Conservation (phyloP, 2,888 invertebrate species). For the Eupsilia transversa region DNA sequence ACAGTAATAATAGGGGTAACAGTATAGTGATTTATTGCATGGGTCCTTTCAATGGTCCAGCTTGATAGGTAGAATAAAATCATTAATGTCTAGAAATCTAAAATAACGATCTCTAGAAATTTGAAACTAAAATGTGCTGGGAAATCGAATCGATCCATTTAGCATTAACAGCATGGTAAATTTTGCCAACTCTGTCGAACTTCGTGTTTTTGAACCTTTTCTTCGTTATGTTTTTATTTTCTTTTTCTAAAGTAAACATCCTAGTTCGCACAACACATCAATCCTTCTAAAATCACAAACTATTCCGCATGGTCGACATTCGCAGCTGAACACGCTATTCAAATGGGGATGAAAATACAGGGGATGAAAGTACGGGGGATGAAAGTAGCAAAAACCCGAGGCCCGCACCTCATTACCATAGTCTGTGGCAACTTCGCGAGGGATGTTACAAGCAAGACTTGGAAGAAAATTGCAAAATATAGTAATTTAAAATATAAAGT, state of each 20-base stretch:
- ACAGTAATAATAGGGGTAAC: background rate
- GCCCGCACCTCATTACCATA: conserved; percentile 82
- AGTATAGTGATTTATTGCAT: background rate
- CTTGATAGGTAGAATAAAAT: background rate
- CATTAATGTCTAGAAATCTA: background rate
- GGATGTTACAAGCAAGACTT: conserved; percentile 69
- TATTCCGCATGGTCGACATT: conserved; percentile 69
- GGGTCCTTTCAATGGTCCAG: background rate
- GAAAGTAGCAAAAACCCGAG: conserved; percentile 80
- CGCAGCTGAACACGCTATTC: conserved; percentile 77
- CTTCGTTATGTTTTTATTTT: background rate
- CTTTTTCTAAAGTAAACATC: conserved; percentile 37
- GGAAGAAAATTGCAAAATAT: conserved; percentile 63
- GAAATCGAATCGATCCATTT: background rate
- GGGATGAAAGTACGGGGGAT: conserved; percentile 72
- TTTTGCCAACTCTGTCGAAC: background rate
- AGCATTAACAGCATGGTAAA: background rate
- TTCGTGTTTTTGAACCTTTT: background rate
- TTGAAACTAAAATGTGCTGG: background rate
- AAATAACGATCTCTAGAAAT: background rate
- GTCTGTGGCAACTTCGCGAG: conserved; percentile 72
- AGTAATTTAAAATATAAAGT: conserved; percentile 59
- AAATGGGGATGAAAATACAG: conserved; percentile 72
- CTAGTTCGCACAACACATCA: conserved; percentile 54
- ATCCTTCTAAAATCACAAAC: conserved; percentile 69